A percentile compares a stretch with the other conserved stretches of the same genome.
phyloP scores from a whole-genome alignment of 2,113 vertebrate genomes.

The Onychostruthus taczanowskii region DNA sequence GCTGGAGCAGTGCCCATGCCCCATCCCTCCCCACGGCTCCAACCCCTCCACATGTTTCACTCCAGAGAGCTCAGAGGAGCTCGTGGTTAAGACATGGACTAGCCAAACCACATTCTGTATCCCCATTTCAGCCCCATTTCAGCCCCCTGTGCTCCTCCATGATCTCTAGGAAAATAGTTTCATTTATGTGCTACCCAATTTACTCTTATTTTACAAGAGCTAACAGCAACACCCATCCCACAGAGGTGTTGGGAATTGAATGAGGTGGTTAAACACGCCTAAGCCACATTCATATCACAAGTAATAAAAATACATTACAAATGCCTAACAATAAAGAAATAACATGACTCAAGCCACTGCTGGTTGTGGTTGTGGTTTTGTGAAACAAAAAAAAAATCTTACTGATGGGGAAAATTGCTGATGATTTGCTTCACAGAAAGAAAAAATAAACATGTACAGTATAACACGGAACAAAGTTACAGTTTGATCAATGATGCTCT shows the following conservation, averaged over 20 bases:
- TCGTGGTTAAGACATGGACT: not conserved
- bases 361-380: constrained; percentile 58
- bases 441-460: constrained; percentile 42
- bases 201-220: not conserved
- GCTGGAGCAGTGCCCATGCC: not conserved
- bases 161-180: not conserved
- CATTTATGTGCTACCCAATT: not conserved
- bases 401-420: constrained; percentile 55
- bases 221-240: not conserved
- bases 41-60: not conserved
- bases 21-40: not conserved
- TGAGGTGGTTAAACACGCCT: not conserved
- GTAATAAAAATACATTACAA: constrained; percentile 56
- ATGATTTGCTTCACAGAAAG: constrained; percentile 52
- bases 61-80: not conserved
- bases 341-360: constrained; percentile 43
- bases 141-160: not conserved
- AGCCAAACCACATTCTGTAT: not conserved
- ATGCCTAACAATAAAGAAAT: constrained; percentile 59
- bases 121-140: not conserved
- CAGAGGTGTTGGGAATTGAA: not conserved
- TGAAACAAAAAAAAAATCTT: constrained; percentile 58
- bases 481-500: not conserved
- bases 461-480: not conserved
- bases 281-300: not conserved